Conservation (phyloP, 2,113 vertebrate species). For the Protobothrops mucrosquamatus region DNA sequence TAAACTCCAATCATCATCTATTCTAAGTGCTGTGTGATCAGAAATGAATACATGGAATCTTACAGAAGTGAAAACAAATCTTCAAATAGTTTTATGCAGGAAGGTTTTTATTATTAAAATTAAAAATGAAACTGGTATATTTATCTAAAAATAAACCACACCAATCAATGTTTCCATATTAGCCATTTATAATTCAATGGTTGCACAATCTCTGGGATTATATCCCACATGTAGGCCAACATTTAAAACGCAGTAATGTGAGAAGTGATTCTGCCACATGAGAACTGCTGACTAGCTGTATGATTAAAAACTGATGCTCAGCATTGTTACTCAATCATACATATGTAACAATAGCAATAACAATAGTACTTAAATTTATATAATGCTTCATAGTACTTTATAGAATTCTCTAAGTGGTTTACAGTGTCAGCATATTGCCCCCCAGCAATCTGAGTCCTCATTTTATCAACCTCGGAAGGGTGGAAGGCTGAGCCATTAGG, state of each 20-base stretch:
- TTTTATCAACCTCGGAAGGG: no score
- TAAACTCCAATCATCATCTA: background rate
- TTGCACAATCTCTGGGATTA: background rate
- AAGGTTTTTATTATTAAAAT: background rate
- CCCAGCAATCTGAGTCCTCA: no score
- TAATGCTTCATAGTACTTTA: background rate
- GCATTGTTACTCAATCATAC: background rate
- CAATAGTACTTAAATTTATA: background rate
- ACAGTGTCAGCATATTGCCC: no score
- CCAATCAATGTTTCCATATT: background rate
- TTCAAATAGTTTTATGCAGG: background rate
- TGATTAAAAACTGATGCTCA: background rate
- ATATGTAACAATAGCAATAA: background rate
- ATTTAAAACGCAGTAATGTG: background rate
- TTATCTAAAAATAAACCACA: accelerated
- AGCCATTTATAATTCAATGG: background rate
- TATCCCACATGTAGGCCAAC: background rate
- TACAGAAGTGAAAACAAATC: background rate
- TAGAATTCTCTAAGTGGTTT: no score
- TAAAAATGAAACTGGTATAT: background rate
- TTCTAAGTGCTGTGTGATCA: background rate
- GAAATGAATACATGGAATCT: background rate
- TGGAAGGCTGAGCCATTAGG: no score
- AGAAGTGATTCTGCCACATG: background rate
- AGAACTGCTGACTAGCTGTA: background rate